phyloP scores from a whole-genome alignment of 2,113 vertebrate species.

The Gadus macrocephalus region DNA sequence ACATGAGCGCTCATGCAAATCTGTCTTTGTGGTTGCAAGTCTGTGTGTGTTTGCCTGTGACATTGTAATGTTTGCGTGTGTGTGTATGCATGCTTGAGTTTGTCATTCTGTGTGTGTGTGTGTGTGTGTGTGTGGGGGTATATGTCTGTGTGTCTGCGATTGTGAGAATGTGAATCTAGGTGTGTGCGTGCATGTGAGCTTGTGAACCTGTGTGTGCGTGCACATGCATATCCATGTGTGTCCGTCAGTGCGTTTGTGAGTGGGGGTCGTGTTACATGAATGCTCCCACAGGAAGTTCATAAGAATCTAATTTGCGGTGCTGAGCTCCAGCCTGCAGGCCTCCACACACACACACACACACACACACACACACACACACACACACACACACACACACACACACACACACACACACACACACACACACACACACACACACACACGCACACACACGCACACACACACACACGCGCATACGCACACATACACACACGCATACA shows the following conservation, averaged over 20 bases:
- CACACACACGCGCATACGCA: too few relatives aligned
- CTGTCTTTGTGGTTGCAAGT: background rate
- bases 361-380: too few relatives aligned
- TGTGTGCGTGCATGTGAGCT: background rate
- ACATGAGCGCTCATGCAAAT: conserved; percentile 1
- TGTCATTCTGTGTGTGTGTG: background rate
- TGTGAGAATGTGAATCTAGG: background rate
- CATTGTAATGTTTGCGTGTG: background rate
- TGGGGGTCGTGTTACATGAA: conserved; percentile 8
- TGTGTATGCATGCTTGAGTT: background rate
- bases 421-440: background rate
- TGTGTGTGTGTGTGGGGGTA: background rate
- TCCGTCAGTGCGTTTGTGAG: background rate
- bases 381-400: background rate
- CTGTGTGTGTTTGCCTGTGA: background rate
- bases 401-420: background rate
- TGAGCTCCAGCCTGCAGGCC: background rate
- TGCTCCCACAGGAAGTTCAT: conserved; percentile 2
- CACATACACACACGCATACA: too few relatives aligned
- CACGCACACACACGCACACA: too few relatives aligned
- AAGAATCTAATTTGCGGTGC: conserved; percentile 9
- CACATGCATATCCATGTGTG: background rate
- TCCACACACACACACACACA: too few relatives aligned
- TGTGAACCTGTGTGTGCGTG: background rate
- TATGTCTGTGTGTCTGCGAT: background rate